These are phyloP conservation scores for Menura novaehollandiae DNA, from an alignment of 2,113 vertebrate genomes.

Conservation along the genomic window DNA sequence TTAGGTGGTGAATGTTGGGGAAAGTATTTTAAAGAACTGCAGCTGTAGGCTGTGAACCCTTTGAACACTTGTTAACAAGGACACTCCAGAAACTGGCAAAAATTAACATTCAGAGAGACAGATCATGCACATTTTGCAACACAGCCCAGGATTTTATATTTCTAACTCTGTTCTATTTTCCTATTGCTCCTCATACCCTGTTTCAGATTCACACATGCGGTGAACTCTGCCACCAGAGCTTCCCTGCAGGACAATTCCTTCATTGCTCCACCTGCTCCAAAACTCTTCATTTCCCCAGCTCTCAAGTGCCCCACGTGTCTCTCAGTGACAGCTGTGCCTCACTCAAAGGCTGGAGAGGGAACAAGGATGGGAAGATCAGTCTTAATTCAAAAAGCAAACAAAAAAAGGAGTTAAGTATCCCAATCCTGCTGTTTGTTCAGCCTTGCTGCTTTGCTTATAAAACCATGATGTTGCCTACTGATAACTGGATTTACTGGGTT, in stretches of 20 bases:
- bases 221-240: not conserved
- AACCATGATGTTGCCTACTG: not conserved
- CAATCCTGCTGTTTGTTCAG: slow-evolving; percentile 4
- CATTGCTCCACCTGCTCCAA: not conserved
- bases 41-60: not conserved
- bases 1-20: not conserved
- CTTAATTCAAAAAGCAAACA: slow-evolving; percentile 28
- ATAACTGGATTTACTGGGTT: not conserved
- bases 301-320: rapidly evolving
- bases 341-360: not conserved
- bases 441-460: not conserved
- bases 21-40: not conserved
- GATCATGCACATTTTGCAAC: not conserved
- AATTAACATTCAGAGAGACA: not conserved
- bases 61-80: not conserved
- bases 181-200: not conserved
- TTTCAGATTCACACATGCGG: rapidly evolving
- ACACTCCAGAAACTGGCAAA: not conserved
- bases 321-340: not conserved
- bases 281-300: not conserved
- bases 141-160: not conserved
- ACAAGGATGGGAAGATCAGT: not conserved
- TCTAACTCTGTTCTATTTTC: not conserved
- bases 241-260: not conserved
- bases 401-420: not conserved